Conservation (phyloP, 2,888 invertebrate genomes). For the Chrysomela aeneicollis region DNA sequence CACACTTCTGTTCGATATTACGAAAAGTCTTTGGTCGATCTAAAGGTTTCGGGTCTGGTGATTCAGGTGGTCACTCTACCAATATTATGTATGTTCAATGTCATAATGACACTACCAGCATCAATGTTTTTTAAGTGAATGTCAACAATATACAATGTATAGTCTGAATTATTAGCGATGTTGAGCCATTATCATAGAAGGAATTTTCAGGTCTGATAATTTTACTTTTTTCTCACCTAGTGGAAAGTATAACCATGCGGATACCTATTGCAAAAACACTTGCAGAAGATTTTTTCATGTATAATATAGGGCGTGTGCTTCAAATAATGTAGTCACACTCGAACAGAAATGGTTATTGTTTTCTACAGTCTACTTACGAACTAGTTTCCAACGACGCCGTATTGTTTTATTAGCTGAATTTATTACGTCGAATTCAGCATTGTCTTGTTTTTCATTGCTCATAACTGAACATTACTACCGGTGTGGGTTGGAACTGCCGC, state of each 20-base stretch:
- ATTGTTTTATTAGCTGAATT: conserved; percentile 23
- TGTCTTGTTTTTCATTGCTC: conserved; percentile 16
- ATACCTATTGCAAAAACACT: neutral
- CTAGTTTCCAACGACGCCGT: conserved; percentile 12
- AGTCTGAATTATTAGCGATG: too few species aligned
- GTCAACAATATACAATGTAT: too few species aligned
- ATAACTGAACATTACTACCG: conserved; percentile 10
- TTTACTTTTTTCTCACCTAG: neutral
- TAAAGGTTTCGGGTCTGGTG: too few species aligned
- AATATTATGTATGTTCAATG: too few species aligned
- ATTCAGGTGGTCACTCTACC: too few species aligned
- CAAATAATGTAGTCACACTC: conserved; percentile 22
- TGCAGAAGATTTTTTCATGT: neutral
- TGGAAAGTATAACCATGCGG: neutral
- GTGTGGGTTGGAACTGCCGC: conserved; percentile 16
- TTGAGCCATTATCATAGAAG: too few species aligned
- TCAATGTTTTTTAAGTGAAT: too few species aligned
- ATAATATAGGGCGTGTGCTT: conserved; percentile 15
- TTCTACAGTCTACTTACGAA: conserved; percentile 24
- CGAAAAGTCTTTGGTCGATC: too few species aligned
- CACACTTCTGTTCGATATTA: too few species aligned
- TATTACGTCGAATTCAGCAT: conserved; percentile 19
- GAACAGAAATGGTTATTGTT: conserved; percentile 24
- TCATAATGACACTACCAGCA: too few species aligned
- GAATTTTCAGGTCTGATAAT: neutral